Conservation (phyloP, 53 echinoderm and acorn worm species). For the Holothuria scabra region DNA sequence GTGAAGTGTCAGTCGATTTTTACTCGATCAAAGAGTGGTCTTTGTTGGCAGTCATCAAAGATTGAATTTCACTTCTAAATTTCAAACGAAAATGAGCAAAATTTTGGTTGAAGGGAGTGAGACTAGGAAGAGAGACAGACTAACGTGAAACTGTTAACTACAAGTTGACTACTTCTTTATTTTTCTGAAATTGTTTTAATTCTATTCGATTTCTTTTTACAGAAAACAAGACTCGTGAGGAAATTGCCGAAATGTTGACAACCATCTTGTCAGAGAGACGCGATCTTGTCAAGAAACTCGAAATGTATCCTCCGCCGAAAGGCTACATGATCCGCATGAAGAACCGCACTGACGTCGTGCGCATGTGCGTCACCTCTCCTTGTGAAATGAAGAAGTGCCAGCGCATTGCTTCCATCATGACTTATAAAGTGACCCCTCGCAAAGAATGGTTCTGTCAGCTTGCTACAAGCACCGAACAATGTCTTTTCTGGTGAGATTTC, state of each 20-base stretch:
- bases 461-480: constrained; percentile 79
- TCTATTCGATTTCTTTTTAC: background rate
- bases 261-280: constrained; percentile 32
- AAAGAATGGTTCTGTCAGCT: constrained; percentile 75
- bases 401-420: constrained; percentile 81
- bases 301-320: constrained; percentile 48
- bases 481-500: constrained; percentile 81
- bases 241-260: constrained; percentile 8
- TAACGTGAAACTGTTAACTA: too few relatives aligned
- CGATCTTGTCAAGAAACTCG: constrained; percentile 57
- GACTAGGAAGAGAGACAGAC: too few relatives aligned
- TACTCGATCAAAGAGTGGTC: too few relatives aligned
- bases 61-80: too few relatives aligned
- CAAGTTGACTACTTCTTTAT: too few relatives aligned
- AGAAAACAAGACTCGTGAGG: constrained; percentile 45
- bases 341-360: constrained; percentile 42
- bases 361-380: constrained; percentile 65
- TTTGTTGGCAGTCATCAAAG: too few relatives aligned
- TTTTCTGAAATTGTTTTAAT: too few relatives aligned
- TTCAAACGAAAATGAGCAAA: too few relatives aligned
- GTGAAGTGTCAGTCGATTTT: too few relatives aligned
- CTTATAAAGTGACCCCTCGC: constrained; percentile 77
- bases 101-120: too few relatives aligned
- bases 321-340: background rate
- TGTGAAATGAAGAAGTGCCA: constrained; percentile 88